These are phyloP conservation scores for Myioborus miniatus DNA, from an alignment of 2,797 vertebrate species.

Conservation along the genomic window DNA sequence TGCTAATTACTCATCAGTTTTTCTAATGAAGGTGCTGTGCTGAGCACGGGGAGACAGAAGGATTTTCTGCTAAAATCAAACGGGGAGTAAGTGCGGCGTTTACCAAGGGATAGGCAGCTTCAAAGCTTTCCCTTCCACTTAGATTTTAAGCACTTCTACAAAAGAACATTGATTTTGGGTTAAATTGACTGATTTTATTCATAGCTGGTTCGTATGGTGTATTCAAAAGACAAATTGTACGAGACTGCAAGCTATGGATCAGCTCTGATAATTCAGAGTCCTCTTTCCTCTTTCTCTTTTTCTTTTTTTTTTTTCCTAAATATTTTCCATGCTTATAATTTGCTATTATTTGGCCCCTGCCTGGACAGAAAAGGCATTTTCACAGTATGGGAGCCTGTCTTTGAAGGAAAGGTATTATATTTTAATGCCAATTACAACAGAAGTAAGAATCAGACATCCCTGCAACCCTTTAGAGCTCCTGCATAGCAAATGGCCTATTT, in stretches of 20 bases:
- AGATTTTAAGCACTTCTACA: constrained; percentile 72
- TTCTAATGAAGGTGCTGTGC: neutral
- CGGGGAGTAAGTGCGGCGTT: constrained; percentile 2
- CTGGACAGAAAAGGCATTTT: constrained; percentile 55
- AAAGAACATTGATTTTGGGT: constrained; percentile 74
- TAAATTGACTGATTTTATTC: constrained; percentile 76
- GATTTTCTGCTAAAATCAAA: constrained; percentile 32
- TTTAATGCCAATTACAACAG: constrained; percentile 57
- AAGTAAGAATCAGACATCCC: constrained; percentile 52
- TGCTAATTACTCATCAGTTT: constrained; percentile 42
- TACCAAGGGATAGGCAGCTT: constrained; percentile 54
- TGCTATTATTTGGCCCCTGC: constrained; percentile 65
- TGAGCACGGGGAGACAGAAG: neutral
- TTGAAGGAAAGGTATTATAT: constrained; percentile 20
- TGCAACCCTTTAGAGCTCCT: constrained; percentile 24
- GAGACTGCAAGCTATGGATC: constrained; percentile 51
- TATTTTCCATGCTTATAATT: constrained; percentile 66
- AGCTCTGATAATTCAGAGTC: constrained; percentile 40
- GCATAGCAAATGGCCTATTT: constrained; percentile 22
- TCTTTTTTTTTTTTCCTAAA: constrained; percentile 5
- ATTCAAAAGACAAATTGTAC: constrained; percentile 68
- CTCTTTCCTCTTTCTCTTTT: neutral
- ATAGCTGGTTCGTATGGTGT: constrained; percentile 58
- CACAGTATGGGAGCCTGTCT: constrained; percentile 44
- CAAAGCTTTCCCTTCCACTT: constrained; percentile 73